phyloP scores from a whole-genome alignment of 2,888 invertebrate genomes.

The Miltochrista miniata region DNA sequence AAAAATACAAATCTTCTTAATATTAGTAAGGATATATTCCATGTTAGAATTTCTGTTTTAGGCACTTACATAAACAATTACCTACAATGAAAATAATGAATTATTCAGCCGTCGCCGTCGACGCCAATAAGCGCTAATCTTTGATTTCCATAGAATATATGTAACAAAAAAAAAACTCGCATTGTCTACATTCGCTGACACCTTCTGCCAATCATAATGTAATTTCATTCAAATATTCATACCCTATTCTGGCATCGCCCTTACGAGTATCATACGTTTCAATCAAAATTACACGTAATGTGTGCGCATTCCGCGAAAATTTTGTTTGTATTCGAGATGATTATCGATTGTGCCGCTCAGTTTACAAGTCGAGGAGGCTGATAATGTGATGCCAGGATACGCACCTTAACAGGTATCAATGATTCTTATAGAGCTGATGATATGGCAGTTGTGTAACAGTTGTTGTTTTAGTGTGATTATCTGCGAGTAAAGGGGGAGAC shows the following conservation, averaged over 20 bases:
- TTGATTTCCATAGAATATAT: too few relatives aligned
- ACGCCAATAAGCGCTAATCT: too few relatives aligned
- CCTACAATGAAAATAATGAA: neutral
- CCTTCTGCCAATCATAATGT: constrained; percentile 34
- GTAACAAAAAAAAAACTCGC: too few relatives aligned
- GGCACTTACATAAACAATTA: too few relatives aligned
- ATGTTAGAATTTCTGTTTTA: too few relatives aligned
- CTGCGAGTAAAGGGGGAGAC: neutral
- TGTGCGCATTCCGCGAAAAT: constrained; percentile 29
- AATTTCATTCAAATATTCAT: constrained; percentile 25
- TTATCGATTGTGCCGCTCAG: constrained; percentile 79
- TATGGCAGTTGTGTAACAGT: neutral
- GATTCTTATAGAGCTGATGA: constrained; percentile 34
- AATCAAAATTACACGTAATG: constrained; percentile 40
- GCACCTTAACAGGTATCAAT: constrained; percentile 55
- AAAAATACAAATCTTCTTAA: too few relatives aligned
- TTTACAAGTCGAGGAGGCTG: constrained; percentile 77
- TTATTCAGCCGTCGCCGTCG: neutral
- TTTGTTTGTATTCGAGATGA: constrained; percentile 62
- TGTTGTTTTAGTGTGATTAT: constrained; percentile 37
- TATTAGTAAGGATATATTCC: too few relatives aligned
- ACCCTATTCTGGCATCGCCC: constrained; percentile 26
- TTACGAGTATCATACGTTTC: constrained; percentile 39
- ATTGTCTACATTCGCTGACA: constrained; percentile 2
- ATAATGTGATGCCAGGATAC: constrained; percentile 65